Evolutionary conservation across 2,888 invertebrate genomes (phyloP).

Genomic region (Epinotia demarniana): DNA sequence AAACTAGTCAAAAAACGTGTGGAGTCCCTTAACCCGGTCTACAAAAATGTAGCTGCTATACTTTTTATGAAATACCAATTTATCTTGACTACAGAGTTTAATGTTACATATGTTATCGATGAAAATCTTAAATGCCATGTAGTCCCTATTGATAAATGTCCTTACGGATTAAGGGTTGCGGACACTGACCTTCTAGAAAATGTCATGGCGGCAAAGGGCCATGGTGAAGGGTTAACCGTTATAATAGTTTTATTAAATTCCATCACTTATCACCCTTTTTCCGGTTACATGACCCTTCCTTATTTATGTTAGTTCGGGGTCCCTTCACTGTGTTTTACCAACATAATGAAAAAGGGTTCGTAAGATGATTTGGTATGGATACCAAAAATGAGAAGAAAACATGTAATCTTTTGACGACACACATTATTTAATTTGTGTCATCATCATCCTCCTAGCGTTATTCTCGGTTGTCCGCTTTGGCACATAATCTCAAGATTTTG

Average conservation of each 20-base stretch:
- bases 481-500: no score
- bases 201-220: constrained; percentile 5
- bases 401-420: no score
- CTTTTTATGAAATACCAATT: not conserved
- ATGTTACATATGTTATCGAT: no score
- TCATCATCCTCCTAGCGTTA: no score
- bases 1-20: no score
- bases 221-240: not conserved
- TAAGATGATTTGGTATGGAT: no score
- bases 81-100: not conserved
- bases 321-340: not conserved
- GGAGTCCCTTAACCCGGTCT: no score
- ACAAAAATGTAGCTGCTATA: no score
- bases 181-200: not conserved
- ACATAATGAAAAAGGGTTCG: no score
- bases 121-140: not conserved
- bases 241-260: constrained; percentile 34
- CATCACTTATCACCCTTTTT: constrained; percentile 27
- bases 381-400: no score
- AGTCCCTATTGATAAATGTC: not conserved
- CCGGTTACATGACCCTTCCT: constrained; percentile 10
- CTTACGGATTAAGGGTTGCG: not conserved
- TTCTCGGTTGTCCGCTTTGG: no score
- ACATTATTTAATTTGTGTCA: no score
- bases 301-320: constrained; percentile 11